Conservation (phyloP, 2,888 invertebrate species). For the Magallana nippona region DNA sequence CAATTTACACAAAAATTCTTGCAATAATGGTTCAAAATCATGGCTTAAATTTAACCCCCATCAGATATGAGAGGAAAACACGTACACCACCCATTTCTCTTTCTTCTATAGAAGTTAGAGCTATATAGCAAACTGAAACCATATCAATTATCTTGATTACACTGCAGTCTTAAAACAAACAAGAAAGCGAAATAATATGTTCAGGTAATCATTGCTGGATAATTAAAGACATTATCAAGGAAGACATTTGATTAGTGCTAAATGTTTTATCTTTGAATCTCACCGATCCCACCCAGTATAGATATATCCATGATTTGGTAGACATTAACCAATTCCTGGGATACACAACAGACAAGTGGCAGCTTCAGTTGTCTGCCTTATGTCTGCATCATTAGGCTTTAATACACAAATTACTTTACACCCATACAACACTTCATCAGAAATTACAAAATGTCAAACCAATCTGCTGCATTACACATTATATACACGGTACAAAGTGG, state of each 20-base stretch:
- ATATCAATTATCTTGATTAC: neutral
- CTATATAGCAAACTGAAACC: too few species aligned
- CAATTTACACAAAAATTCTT: too few species aligned
- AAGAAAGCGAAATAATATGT: neutral
- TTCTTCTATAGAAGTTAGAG: too few species aligned
- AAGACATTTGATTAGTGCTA: neutral
- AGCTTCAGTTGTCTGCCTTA: neutral
- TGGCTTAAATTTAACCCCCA: too few species aligned
- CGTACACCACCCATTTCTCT: too few species aligned
- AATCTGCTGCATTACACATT: neutral
- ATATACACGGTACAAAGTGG: neutral
- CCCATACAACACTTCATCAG: neutral
- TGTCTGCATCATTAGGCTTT: neutral
- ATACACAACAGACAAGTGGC: neutral
- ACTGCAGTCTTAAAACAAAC: neutral
- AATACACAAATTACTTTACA: constrained; percentile 11
- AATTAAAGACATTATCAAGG: neutral
- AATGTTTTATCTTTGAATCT: neutral
- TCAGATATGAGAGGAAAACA: too few species aligned
- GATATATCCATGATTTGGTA: neutral
- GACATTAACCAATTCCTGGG: neutral
- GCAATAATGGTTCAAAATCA: too few species aligned
- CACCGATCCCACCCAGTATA: neutral
- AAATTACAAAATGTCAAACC: neutral
- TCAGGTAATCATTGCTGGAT: neutral